phyloP scores from a whole-genome alignment of 2,888 invertebrate genomes.

The Andrena bucephala region DNA sequence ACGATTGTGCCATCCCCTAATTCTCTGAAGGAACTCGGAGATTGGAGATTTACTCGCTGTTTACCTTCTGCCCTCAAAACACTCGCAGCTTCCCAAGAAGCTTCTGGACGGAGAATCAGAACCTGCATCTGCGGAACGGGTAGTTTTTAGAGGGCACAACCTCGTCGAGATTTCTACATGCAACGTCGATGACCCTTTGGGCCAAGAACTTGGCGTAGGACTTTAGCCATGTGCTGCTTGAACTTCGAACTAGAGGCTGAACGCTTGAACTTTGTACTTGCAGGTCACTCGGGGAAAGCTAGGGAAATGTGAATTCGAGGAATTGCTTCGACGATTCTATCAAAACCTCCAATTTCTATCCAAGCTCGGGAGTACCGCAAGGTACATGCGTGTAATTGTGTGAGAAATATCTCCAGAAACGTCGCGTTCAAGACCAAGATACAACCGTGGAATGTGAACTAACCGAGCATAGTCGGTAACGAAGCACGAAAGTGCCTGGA shows the following conservation, averaged over 20 bases:
- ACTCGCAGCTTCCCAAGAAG: background rate
- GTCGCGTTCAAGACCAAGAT: background rate
- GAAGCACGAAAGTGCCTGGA: conserved; percentile 6
- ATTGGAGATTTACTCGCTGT: background rate
- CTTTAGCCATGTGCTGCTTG: background rate
- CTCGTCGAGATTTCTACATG: background rate
- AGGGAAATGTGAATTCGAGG: no score
- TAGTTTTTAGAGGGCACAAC: background rate
- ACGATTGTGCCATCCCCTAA: no score
- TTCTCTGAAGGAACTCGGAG: no score
- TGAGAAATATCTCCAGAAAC: background rate
- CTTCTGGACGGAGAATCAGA: background rate
- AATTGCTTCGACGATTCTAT: background rate
- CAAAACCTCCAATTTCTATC: no score
- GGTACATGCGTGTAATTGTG: no score
- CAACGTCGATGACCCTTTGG: background rate
- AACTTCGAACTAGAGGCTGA: background rate
- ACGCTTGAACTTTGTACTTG: background rate
- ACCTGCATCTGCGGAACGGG: background rate
- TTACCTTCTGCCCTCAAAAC: no score
- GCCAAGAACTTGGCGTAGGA: background rate
- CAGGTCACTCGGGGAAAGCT: no score
- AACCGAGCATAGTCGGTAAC: background rate
- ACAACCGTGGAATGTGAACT: background rate
- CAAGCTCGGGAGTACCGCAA: background rate